Base-by-base conservation (phyloP, 2,888 invertebrate species). In the Sarcophaga carnaria region DNA sequence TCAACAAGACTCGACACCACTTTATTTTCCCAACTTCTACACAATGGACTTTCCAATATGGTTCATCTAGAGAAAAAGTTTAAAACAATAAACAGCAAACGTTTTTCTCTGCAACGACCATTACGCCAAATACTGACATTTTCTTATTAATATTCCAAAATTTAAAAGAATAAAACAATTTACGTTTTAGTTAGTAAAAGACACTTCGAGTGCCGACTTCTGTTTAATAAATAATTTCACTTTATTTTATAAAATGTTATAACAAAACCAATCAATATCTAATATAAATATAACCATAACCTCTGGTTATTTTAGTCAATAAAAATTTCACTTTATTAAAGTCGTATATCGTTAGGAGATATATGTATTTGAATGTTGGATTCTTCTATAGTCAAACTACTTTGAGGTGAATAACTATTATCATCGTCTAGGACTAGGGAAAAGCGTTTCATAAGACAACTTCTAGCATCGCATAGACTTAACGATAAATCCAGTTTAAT, bases 401-500 rank as follows among this genome's bases (percentile, higher is more conserved):
- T 83, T 60, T 54, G 79, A 11, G 59, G 0, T 20, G 64, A 4
- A 5, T 25, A 74, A 20, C 45, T 63, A 8, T 8, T 37, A 69
- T 89, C 88, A 45, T 78, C 88, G 11, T 79, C 80, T 22, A 92
- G 72, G 37, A 88, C 70, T 27, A 92, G 69, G 0, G 89, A 80
- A 86, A 92, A 91, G 37, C 90, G 88, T 78, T 91, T 92, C 62
- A 90, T 88, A 72, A 91, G 89, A 85, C 92, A 92, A 84, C 89
- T 90, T 59, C 89, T 90, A 5, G 86, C 85, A 77, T 91, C 90
- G 67, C 92, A 92, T 5, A 92, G 87, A 85, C 90, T 91, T n/a
- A 92, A 74, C 10, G 88, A 86, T 67, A 92, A 89, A 49, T 91
- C 89, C 12, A 92, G 74, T 80, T 88, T 88, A n/a, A 90, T 79